Evolutionary conservation across 2,113 vertebrate genomes (phyloP).

Genomic region (Hypomesus transpacificus): DNA sequence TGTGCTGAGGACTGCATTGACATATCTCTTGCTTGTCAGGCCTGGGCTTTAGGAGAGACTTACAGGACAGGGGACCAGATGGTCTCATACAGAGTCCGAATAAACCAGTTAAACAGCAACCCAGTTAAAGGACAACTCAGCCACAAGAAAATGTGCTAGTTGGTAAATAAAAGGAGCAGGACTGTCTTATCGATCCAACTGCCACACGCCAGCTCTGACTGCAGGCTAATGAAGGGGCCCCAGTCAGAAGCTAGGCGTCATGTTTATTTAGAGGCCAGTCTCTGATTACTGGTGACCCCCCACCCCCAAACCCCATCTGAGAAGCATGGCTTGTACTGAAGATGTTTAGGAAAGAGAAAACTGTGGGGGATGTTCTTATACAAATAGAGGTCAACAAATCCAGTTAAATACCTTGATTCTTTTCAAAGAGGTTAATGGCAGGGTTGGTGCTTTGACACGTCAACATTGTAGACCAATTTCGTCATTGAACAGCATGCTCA

Average conservation of each 20-base stretch:
- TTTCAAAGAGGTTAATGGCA: conserved; percentile 7
- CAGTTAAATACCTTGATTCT: conserved; percentile 48
- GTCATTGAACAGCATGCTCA: too few species aligned
- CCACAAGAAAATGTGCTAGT: conserved; percentile 74
- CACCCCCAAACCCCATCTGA: conserved; percentile 28
- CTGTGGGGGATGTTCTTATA: conserved; percentile 32
- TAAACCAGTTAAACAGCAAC: conserved; percentile 82
- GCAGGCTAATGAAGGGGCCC: conserved; percentile 67
- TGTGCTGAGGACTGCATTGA: conserved; percentile 91
- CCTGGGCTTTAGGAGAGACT: conserved; percentile 85
- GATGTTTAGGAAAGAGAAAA: conserved; percentile 35
- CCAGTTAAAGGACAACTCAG: conserved; percentile 74
- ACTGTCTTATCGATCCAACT: conserved; percentile 76
- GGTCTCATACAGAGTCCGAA: conserved; percentile 79
- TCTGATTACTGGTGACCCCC: conserved; percentile 52
- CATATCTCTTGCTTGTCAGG: conserved; percentile 96
- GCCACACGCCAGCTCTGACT: conserved; percentile 55
- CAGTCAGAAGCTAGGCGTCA: conserved; percentile 43
- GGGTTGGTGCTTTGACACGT: conserved; percentile 48
- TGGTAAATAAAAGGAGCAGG: conserved; percentile 77
- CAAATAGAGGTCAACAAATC: conserved; percentile 56
- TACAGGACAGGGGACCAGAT: conserved; percentile 87
- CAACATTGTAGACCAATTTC: conserved; percentile 40
- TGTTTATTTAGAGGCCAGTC: conserved; percentile 62
- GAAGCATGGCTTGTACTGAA: conserved; percentile 38